Evolutionary conservation across 2,113 vertebrate species (phyloP), one percentile per base, ranked within the genome.

Genomic region (Trematomus loennbergii): DNA sequence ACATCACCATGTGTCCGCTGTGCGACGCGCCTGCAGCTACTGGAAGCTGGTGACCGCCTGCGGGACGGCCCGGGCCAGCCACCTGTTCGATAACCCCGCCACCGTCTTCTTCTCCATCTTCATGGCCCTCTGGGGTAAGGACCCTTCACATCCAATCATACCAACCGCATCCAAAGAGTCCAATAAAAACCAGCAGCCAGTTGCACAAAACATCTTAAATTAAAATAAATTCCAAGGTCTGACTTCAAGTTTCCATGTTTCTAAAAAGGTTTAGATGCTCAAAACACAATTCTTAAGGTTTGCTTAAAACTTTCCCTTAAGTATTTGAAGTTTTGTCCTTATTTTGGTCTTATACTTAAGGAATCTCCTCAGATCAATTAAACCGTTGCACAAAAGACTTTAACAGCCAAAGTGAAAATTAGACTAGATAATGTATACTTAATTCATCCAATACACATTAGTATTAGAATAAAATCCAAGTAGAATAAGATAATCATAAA

Each of bases 101-200:
- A 99, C 98, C 0, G 98, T 99, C 66, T 97, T 99, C 94, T 99
- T 99, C 94, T 97, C 98, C 0, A 91, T 99, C 88, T 99, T 99
- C 91, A 99, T 99, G 98, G 97, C 98, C 64, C 96, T 99, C 33
- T 99, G 98, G 98, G 98, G 98, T 98, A 88, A 95, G 95, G 16
- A 61, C 12, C 20, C 22, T 9, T 63, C 8, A 6, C 12, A 45
- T 60, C 13, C 33, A 22, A 4, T n/a, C 60, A 53, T 12, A 22
- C 0, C 52, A 25, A 0, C 18, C 40, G 33, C 36, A 71, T 7
- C 17, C 63, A 58, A 55, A 40, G 12, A 16, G 17, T 40, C 5
- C 0, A 9, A n/a, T 11, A 9, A 25, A 20, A 1, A 73, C 12
- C 13, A 15, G 12, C 12, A 4, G 46, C 46, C 36, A 40, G 36